Evolutionary conservation across 2,797 vertebrate genomes (phyloP).

Genomic region (Protosalanx chinensis): DNA sequence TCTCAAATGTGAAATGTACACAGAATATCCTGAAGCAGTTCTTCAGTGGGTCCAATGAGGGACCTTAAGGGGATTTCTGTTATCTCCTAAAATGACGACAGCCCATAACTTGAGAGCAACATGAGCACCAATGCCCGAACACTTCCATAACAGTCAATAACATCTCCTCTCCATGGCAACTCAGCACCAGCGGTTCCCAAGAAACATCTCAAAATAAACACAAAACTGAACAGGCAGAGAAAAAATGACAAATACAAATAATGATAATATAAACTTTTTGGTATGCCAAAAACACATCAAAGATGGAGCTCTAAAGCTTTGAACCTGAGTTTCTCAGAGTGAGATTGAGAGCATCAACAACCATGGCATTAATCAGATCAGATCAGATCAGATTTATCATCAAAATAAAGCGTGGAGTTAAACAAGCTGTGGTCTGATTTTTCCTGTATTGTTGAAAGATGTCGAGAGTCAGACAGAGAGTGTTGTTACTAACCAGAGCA

Average conservation of each 20-base stretch:
- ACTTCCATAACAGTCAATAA: background rate
- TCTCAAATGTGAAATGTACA: background rate
- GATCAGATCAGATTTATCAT: constrained; percentile 12
- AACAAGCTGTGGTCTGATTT: constrained; percentile 8
- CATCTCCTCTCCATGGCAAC: background rate
- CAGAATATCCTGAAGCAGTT: background rate
- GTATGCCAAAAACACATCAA: constrained; percentile 30
- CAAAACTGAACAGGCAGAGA: constrained; percentile 18
- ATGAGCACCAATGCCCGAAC: background rate
- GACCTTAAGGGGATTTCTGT: background rate
- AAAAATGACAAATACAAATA: constrained; percentile 13
- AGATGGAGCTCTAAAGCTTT: constrained; percentile 13
- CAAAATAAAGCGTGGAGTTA: constrained; percentile 17
- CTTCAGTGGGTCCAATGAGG: background rate
- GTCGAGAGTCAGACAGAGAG: background rate
- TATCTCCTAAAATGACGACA: background rate
- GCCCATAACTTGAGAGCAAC: background rate
- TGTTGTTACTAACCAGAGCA: constrained; percentile 28
- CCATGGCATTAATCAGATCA: constrained; percentile 2
- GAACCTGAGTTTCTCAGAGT: constrained; percentile 32
- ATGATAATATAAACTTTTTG: constrained; percentile 32
- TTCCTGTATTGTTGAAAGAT: background rate
- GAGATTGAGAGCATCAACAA: constrained; percentile 15
- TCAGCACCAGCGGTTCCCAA: constrained; percentile 17
- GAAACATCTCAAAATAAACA: constrained; percentile 36